Conservation (phyloP, 2,888 invertebrate species). For the Pterostichus madidus region DNA sequence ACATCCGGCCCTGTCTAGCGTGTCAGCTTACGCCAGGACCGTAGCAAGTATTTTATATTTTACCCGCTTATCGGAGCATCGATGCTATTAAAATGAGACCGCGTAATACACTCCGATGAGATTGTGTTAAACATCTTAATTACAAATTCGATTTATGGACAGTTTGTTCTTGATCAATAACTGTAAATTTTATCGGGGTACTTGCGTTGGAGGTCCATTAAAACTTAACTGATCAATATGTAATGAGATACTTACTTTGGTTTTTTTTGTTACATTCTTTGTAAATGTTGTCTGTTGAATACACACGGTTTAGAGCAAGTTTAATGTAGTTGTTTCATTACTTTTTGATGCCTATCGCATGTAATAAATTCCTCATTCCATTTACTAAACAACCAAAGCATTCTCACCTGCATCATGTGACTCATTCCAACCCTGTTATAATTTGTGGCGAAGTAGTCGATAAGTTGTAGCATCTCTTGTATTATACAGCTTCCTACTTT, state of each 20-base stretch:
- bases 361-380: slow-evolving; percentile 48
- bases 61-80: slow-evolving; percentile 19
- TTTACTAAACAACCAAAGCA: slow-evolving; percentile 14
- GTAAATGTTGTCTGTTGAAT: slow-evolving; percentile 34
- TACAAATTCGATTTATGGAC: slow-evolving; percentile 50
- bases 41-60: slow-evolving; percentile 12
- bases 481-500: slow-evolving; percentile 25
- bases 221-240: slow-evolving; percentile 57
- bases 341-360: slow-evolving; percentile 40
- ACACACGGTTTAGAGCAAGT: background rate
- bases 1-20: slow-evolving; percentile 60
- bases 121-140: slow-evolving; percentile 58
- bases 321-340: slow-evolving; percentile 46
- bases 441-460: slow-evolving; percentile 34
- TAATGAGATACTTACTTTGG: slow-evolving; percentile 50
- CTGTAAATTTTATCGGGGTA: slow-evolving; percentile 58
- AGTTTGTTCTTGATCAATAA: slow-evolving; percentile 51
- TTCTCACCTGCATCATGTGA: slow-evolving; percentile 10
- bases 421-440: slow-evolving; percentile 36
- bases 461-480: background rate
- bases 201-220: slow-evolving; percentile 56
- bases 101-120: slow-evolving; percentile 21
- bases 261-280: slow-evolving; percentile 51
- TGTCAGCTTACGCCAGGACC: slow-evolving; percentile 57
- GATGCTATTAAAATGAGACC: slow-evolving; percentile 30